Conservation (phyloP, 2,113 vertebrate species). For the Microcebus ravelobensis region DNA sequence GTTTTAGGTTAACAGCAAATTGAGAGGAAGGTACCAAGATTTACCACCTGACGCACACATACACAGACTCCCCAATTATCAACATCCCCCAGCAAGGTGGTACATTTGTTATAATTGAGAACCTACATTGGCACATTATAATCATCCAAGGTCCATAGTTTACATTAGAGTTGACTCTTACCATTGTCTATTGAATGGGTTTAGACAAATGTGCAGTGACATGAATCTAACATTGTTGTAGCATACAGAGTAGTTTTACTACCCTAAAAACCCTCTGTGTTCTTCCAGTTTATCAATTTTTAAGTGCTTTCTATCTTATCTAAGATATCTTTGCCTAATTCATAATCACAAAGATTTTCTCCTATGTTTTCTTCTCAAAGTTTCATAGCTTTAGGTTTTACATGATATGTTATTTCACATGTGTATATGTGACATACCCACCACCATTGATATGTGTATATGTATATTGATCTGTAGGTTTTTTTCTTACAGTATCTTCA, state of each 20-base stretch:
- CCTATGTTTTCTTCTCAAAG: background rate
- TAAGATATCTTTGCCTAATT: constrained; percentile 10
- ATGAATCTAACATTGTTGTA: background rate
- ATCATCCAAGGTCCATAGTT: background rate
- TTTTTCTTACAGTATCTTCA: background rate
- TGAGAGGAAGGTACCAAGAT: background rate
- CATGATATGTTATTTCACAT: background rate
- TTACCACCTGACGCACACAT: background rate
- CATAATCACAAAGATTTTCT: background rate
- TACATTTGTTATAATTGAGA: background rate
- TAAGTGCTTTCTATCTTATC: background rate
- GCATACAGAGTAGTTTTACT: background rate
- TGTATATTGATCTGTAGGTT: background rate
- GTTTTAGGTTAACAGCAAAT: background rate
- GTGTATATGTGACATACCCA: background rate
- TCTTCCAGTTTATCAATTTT: background rate
- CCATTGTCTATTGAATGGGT: background rate
- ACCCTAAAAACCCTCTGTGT: background rate
- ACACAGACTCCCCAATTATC: background rate
- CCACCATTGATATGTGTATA: background rate
- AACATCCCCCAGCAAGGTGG: background rate
- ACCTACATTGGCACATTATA: background rate
- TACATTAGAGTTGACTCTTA: background rate
- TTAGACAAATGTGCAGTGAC: background rate
- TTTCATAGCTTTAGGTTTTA: background rate